Conservation (phyloP, 2,113 vertebrate genomes). For the Leucosticte australis region DNA sequence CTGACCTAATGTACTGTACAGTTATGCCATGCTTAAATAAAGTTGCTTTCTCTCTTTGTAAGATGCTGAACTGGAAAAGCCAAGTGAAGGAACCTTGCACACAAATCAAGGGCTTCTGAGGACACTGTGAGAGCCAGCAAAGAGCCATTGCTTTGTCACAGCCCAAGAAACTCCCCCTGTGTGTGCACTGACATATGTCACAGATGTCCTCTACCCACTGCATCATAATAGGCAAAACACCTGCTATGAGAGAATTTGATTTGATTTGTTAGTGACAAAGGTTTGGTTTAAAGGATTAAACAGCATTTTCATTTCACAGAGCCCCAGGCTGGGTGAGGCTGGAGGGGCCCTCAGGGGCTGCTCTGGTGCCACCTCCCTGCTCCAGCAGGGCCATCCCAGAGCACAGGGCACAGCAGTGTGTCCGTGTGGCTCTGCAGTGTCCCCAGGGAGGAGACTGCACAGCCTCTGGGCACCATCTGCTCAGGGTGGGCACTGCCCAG, state of each 20-base stretch:
- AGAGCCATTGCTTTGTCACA: not conserved
- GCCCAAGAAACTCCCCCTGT: not conserved
- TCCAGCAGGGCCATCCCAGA: not conserved
- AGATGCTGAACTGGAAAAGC: not conserved
- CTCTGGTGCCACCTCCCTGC: not conserved
- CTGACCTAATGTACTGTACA: slow-evolving; percentile 2
- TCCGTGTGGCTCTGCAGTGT: not conserved
- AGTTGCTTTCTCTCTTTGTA: not conserved
- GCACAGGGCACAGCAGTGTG: not conserved
- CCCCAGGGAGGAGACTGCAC: not conserved
- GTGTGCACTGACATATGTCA: not conserved
- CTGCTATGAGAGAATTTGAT: not conserved
- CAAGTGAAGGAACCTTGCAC: slow-evolving; percentile 7
- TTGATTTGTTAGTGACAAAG: not conserved
- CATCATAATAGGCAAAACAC: not conserved
- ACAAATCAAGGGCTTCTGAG: slow-evolving; percentile 51
- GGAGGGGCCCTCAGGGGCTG: not conserved
- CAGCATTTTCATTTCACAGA: not conserved
- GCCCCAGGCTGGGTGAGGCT: fast-evolving
- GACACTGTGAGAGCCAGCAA: not conserved
- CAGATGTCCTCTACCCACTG: not conserved
- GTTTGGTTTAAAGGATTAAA: not conserved
- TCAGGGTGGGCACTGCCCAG: not conserved
- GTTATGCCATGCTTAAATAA: slow-evolving; percentile 55
- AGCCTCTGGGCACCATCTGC: not conserved